Evolutionary conservation across 2,113 vertebrate genomes (phyloP).

Genomic region (Oryzias celebensis): DNA sequence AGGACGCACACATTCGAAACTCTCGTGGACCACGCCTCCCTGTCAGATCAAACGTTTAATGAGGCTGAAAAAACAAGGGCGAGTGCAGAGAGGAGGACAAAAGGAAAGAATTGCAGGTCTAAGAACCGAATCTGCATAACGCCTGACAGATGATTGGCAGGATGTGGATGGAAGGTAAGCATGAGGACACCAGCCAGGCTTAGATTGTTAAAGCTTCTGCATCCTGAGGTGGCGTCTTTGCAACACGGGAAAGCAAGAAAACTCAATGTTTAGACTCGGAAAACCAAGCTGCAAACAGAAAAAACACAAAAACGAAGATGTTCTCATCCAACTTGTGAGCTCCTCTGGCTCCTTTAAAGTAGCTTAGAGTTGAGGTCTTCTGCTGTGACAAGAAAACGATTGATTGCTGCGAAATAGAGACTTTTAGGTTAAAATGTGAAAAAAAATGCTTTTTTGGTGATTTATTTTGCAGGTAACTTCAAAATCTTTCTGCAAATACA

Average conservation of each 20-base stretch:
- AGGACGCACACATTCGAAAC: neutral
- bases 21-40: constrained; percentile 37
- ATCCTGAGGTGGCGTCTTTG: constrained; percentile 30
- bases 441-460: too few relatives aligned
- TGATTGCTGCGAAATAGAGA: too few relatives aligned
- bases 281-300: neutral
- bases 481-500: too few relatives aligned
- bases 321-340: too few relatives aligned
- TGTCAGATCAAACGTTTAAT: constrained; percentile 63
- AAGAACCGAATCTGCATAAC: constrained; percentile 71
- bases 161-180: constrained; percentile 45
- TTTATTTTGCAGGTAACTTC: too few relatives aligned
- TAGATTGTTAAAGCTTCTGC: constrained; percentile 55
- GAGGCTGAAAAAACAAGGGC: constrained; percentile 38
- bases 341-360: too few relatives aligned
- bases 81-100: neutral
- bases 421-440: too few relatives aligned
- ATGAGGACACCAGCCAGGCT: constrained; percentile 15
- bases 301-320: too few relatives aligned
- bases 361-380: too few relatives aligned
- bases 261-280: constrained; percentile 3
- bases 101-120: constrained; percentile 39
- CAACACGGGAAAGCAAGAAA: constrained; percentile 1
- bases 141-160: constrained; percentile 74
- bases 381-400: too few relatives aligned